Evolutionary conservation across 2,113 vertebrate species (phyloP), one percentile per base, ranked within the genome.

Genomic region (Leptobrachium leishanense): DNA sequence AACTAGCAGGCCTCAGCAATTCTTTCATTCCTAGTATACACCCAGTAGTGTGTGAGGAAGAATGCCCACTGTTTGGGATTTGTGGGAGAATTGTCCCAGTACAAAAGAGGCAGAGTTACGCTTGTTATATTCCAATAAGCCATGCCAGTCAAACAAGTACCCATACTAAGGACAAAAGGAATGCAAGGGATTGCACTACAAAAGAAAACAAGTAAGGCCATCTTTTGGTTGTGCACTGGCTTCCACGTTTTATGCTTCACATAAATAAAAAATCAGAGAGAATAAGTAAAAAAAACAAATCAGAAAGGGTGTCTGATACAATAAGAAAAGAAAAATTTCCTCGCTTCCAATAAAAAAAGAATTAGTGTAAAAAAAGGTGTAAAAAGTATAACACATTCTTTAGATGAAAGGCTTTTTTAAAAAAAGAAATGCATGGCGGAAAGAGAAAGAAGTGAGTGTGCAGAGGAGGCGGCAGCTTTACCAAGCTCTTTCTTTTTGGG

Each of bases 41-140:
- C 95, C 94, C 95, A 95, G 94, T 95, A 95, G 95, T 94, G 94
- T 93, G 94, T 90, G 84, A 92, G 91, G 92, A 96, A 98, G 97
- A 98, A 98, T 96, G 95, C 94, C 87, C 95, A 94, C 90, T 92
- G 95, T 95, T 96, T 86, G 74, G 95, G 96, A 96, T 98, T 95
- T 96, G 95, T 95, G 94, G 96, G 95, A 96, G 95, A 95, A 99
- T 98, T 99, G 98, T 98, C 94, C 93, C 85, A 7, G 82, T 89
- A 98, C 96, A 98, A 97, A 95, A 91, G 93, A 91, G 93, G 93
- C 93, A 89, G 91, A 94, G 96, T 95, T 96, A 95, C 94, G 96
- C 96, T 97, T 97, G 96, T 99, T 99, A 98, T 92, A 94, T 92
- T 95, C 97, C 96, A 98, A 98, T 99, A 98, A 98, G 96, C 95